Conservation (phyloP, 2,797 vertebrate genomes). For the Cirrhinus mrigala region DNA sequence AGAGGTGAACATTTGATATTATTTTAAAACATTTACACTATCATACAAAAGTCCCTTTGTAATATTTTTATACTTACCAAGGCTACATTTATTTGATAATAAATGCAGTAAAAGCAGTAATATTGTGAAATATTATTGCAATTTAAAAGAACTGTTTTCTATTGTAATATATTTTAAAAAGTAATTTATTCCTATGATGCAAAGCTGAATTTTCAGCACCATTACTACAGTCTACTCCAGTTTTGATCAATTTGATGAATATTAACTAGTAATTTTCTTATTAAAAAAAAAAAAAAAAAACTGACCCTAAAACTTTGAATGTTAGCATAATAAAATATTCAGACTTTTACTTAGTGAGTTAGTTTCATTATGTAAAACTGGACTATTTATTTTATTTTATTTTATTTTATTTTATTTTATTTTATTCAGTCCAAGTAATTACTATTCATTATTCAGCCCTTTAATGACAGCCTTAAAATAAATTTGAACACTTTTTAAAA, state of each 20-base stretch:
- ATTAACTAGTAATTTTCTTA: too few relatives aligned
- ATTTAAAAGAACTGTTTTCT: not conserved
- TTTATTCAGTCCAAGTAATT: not conserved
- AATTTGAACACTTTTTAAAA: not conserved
- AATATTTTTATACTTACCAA: not conserved
- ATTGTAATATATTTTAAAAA: not conserved
- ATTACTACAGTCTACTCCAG: not conserved
- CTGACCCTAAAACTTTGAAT: not conserved
- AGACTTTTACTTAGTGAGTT: not conserved
- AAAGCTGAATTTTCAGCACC: not conserved
- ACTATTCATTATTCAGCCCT: too few relatives aligned
- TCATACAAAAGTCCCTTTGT: not conserved
- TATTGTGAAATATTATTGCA: not conserved
- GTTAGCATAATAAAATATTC: not conserved
- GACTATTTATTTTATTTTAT: not conserved
- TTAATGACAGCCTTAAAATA: not conserved
- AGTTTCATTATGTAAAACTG: not conserved
- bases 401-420: not conserved
- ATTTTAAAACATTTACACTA: not conserved
- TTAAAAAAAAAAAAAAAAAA: too few relatives aligned
- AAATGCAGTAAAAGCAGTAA: not conserved
- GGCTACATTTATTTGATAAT: not conserved
- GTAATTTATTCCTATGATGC: not conserved
- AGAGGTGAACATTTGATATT: conserved; percentile 78
- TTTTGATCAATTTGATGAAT: not conserved